Evolutionary conservation across 2,888 invertebrate genomes (phyloP).

Genomic region (Epinotia ramella): DNA sequence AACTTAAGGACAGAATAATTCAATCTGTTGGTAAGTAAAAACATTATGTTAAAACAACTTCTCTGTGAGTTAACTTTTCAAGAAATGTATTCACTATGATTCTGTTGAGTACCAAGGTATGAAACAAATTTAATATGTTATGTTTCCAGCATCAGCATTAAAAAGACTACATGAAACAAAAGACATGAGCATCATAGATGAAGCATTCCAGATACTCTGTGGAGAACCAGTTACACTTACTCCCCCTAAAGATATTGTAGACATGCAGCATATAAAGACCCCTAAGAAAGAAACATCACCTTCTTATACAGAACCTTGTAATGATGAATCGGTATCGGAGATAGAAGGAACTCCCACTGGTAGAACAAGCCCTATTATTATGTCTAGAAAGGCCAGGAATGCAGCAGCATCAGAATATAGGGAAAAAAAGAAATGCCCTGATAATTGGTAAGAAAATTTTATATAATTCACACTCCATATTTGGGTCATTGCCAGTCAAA

Average conservation of each 20-base stretch:
- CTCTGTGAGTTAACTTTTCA: not conserved
- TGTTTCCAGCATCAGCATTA: conserved; percentile 62
- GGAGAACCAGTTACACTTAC: conserved; percentile 54
- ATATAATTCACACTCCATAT: not conserved
- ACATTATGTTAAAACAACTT: not conserved
- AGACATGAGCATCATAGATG: conserved; percentile 64
- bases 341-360: conserved; percentile 75
- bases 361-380: conserved; percentile 73
- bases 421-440: conserved; percentile 74
- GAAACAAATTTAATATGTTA: conserved; percentile 4
- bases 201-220: conserved; percentile 67
- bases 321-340: conserved; percentile 68
- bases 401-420: conserved; percentile 57
- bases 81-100: no score
- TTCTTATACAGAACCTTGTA: conserved; percentile 53
- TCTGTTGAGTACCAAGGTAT: not conserved
- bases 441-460: conserved; percentile 62
- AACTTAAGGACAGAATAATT: conserved; percentile 66
- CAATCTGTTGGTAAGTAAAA: conserved; percentile 66
- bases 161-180: conserved; percentile 69
- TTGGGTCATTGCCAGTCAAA: no score
- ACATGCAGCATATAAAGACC: conserved; percentile 36
- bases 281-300: conserved; percentile 49
- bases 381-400: conserved; percentile 56
- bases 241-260: conserved; percentile 45